Conservation (phyloP, 2,888 invertebrate genomes). For the Tetanocera ferruginea region DNA sequence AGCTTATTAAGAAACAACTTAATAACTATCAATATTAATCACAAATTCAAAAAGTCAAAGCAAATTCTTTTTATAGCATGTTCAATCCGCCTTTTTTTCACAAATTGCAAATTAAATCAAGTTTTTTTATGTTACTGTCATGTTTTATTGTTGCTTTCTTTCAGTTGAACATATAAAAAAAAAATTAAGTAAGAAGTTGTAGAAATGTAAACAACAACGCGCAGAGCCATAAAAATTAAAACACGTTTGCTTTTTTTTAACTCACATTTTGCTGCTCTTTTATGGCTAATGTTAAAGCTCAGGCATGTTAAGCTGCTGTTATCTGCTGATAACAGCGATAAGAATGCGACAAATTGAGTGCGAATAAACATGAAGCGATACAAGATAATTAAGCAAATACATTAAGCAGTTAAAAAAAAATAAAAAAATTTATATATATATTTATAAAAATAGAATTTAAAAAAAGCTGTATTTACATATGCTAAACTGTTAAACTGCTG, state of each 20-base stretch:
- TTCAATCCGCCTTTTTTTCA: too few species aligned
- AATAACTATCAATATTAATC: too few species aligned
- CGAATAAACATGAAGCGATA: background rate
- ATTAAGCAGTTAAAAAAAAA: too few species aligned
- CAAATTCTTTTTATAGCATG: too few species aligned
- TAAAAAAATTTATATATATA: background rate
- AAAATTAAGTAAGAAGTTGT: background rate
- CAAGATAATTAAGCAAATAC: background rate
- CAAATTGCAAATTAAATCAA: too few species aligned
- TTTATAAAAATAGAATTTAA: background rate
- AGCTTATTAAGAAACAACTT: too few species aligned
- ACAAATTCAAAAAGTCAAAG: too few species aligned
- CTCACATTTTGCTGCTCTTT: background rate
- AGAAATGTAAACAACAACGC: background rate
- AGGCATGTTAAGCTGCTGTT: slow-evolving; percentile 5
- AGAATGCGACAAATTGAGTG: slow-evolving; percentile 16
- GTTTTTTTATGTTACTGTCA: too few species aligned
- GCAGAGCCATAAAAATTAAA: background rate
- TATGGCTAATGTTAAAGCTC: background rate
- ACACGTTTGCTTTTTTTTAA: background rate
- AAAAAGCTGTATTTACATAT: background rate
- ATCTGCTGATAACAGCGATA: background rate
- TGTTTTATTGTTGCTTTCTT: too few species aligned
- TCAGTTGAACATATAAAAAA: too few species aligned
- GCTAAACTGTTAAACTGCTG: background rate